phyloP scores from a whole-genome alignment of 2,797 vertebrate genomes.

The Tachyglossus aculeatus region DNA sequence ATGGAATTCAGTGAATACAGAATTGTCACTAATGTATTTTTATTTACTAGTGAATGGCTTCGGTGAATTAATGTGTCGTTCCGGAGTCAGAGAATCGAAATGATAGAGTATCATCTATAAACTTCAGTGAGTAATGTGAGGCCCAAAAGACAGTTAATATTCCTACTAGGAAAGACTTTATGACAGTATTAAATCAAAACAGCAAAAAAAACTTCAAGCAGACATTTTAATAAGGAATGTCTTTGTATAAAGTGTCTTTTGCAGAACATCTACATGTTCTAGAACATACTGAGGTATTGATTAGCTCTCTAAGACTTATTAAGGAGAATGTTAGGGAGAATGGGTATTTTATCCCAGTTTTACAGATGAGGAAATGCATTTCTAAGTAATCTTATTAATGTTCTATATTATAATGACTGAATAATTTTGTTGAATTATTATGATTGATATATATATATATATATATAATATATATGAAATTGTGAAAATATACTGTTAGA shows the following conservation, averaged over 20 bases:
- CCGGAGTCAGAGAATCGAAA: not conserved
- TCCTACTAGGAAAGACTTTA: not conserved
- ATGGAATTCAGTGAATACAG: conserved; percentile 25
- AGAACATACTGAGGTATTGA: too few species aligned
- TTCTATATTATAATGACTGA: too few species aligned
- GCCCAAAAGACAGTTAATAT: not conserved
- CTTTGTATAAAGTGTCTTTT: conserved; percentile 2
- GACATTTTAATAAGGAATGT: conserved; percentile 1
- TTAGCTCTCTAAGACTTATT: too few species aligned
- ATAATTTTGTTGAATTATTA: too few species aligned
- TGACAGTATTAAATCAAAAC: conserved; percentile 10
- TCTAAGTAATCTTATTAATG: too few species aligned
- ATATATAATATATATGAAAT: too few species aligned
- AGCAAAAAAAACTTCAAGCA: conserved; percentile 2
- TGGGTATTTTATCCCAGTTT: too few species aligned
- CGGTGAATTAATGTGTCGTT: conserved; percentile 21
- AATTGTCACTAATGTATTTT: conserved; percentile 17
- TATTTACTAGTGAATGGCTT: conserved; percentile 7
- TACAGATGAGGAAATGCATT: too few species aligned
- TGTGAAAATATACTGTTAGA: too few species aligned
- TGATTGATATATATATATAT: too few species aligned
- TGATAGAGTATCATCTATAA: not conserved
- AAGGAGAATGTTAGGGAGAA: too few species aligned
- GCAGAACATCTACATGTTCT: too few species aligned
- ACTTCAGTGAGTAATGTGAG: not conserved